Conservation (phyloP, 53 echinoderm and acorn worm species). For the Hippasteria phrygiana region DNA sequence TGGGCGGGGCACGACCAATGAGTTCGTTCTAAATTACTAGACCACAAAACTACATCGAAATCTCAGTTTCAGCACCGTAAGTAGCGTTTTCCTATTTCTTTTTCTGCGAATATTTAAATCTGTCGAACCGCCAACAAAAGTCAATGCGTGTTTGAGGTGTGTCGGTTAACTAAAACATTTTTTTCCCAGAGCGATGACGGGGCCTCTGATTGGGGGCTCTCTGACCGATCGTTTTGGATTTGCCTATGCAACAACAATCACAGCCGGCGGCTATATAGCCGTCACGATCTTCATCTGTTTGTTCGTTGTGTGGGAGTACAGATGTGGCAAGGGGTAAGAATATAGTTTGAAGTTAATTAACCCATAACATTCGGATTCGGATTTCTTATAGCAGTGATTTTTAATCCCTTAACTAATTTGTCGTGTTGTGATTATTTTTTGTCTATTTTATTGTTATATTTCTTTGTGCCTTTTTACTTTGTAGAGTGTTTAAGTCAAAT, state of each 20-base stretch:
- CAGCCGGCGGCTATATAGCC: background rate
- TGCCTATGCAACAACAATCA: background rate
- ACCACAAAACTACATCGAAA: no score
- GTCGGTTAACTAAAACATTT: background rate
- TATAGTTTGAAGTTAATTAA: background rate
- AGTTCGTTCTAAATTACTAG: no score
- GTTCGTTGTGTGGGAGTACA: constrained; percentile 20
- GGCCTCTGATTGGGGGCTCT: background rate
- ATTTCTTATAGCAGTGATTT: background rate
- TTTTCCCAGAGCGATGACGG: background rate
- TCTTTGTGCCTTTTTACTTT: no score
- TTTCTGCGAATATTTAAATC: background rate
- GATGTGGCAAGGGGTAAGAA: constrained; percentile 13
- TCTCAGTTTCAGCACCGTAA: no score
- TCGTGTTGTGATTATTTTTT: no score
- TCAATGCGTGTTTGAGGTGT: background rate
- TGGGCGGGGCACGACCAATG: no score
- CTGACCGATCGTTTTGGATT: background rate
- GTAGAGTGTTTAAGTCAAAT: no score
- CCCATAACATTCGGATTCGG: background rate
- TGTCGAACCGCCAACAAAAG: no score
- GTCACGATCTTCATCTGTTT: background rate
- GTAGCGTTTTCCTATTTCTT: no score
- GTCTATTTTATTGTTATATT: no score
- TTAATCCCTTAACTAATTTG: no score